phyloP scores from a whole-genome alignment of 2,113 vertebrate genomes.

The Laterallus jamaicensis region DNA sequence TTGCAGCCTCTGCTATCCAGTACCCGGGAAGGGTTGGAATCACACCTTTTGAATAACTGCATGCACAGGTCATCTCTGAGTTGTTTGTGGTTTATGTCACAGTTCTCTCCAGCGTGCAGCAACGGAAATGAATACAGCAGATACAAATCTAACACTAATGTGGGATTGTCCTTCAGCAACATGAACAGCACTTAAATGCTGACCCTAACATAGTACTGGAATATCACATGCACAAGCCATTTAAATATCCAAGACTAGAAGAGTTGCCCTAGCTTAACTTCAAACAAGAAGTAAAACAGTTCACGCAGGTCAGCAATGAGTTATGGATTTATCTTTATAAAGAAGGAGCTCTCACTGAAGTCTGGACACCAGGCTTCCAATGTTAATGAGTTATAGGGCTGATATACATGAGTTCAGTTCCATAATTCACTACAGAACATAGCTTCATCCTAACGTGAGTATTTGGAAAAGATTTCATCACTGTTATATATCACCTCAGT shows the following conservation, averaged over 20 bases:
- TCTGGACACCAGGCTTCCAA: neutral
- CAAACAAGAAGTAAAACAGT: neutral
- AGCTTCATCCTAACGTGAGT: neutral
- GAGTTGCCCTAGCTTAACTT: neutral
- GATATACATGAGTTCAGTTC: neutral
- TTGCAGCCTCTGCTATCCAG: neutral
- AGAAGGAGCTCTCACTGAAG: neutral
- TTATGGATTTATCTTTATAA: slow-evolving; percentile 2
- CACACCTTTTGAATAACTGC: neutral
- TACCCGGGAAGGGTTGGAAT: neutral
- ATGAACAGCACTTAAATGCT: neutral
- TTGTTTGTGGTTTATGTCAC: neutral
- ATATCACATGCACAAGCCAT: neutral
- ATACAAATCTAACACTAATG: neutral
- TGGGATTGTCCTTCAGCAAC: neutral
- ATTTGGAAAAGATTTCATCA: neutral
- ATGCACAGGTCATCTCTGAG: neutral
- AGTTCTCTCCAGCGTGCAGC: fast-evolving
- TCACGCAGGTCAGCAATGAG: neutral
- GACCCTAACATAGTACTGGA: neutral
- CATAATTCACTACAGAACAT: neutral
- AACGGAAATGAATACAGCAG: neutral
- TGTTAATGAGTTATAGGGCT: neutral
- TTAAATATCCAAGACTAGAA: slow-evolving; percentile 1
- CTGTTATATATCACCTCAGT: neutral